Base-by-base conservation (phyloP, 2,113 vertebrate species). In the Rhynchopsitta pachyrhyncha region DNA sequence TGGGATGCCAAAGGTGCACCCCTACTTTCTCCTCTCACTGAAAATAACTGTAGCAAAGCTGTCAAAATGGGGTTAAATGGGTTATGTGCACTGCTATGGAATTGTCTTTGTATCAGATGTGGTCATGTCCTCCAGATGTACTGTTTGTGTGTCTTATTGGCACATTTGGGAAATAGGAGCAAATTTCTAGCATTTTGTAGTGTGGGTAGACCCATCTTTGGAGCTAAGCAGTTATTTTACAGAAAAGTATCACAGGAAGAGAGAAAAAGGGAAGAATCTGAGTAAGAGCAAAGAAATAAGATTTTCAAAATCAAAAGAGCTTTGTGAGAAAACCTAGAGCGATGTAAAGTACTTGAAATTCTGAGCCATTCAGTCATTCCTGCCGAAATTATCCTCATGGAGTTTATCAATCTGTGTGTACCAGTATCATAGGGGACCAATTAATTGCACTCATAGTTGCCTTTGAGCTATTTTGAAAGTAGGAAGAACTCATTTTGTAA, bases 381-480 rank as follows among this genome's bases (percentile, higher is more conserved):
- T 91, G 62, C 39, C 4, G 49, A 94, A 95, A 84, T 94, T 73
- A 86, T 87, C 67, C 78, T 85, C 6, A 3, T 66, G 92, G 70
- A 92, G 60, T 88, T 95, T 92, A 86, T 96, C 94, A 88, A 3
- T 88, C 86, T 80, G 41, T 77, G 53, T 85, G 90, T 96, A 90
- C 86, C 27, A 69, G 73, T 86, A 95, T 94, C 96, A 94, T 79
- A 86, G 90, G 95, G 80, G 96, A 96, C 87, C 93, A 97, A 95
- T 96, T 97, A 97, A 92, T 94, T 96, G 80, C 55, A 67, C 49
- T 94, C 82, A 13, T 64, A 74, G 88, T 90, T 95, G 96, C 94
- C 93, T 94, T 86, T 81, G 82, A 96, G 91, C 80, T 95, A 90
- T 91, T 95, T 92, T 93, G 88, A 88, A 93, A 93, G 88, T 88